Conservation (phyloP, 2,113 vertebrate species). For the Psilopsiagon aymara region DNA sequence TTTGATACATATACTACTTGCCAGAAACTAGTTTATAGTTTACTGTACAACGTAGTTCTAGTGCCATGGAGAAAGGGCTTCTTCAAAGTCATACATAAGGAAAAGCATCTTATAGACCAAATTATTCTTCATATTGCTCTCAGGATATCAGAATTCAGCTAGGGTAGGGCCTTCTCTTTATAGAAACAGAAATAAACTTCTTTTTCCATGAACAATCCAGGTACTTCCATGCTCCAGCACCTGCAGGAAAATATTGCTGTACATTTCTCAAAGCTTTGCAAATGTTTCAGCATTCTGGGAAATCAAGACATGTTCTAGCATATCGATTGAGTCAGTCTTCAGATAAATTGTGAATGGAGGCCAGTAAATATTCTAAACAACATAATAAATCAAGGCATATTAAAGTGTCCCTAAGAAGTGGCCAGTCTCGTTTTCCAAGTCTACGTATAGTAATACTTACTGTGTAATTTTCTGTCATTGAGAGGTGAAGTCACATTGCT, state of each 20-base stretch:
- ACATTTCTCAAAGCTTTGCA: neutral
- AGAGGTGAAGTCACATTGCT: neutral
- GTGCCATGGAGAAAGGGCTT: neutral
- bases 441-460: neutral
- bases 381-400: neutral
- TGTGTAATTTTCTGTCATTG: neutral
- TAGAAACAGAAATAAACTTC: neutral
- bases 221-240: neutral
- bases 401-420: neutral
- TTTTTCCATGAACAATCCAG: neutral
- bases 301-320: neutral
- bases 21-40: neutral
- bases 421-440: neutral
- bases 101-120: neutral
- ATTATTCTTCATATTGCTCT: neutral
- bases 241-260: neutral
- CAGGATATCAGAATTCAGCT: neutral
- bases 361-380: neutral
- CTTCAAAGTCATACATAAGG: neutral
- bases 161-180: neutral
- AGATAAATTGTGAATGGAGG: neutral
- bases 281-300: neutral
- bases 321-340: neutral
- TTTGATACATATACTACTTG: neutral
- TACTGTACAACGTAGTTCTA: neutral